phyloP scores from a whole-genome alignment of 2,797 vertebrate genomes.

The Amazona ochrocephala region DNA sequence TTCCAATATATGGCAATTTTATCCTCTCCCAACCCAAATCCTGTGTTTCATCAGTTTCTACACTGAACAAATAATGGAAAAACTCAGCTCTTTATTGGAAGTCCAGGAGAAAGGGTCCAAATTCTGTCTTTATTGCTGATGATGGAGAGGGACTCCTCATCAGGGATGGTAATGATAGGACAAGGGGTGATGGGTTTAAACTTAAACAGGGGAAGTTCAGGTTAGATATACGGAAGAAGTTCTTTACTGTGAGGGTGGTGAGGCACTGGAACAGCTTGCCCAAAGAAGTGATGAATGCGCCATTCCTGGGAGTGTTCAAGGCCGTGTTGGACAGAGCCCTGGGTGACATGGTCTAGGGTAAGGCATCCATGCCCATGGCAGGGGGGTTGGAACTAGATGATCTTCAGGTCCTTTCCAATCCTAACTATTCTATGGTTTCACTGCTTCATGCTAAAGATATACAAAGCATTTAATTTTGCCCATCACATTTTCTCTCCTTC shows the following conservation, averaged over 20 bases:
- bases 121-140: background rate
- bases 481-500: background rate
- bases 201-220: background rate
- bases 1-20: background rate
- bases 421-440: background rate
- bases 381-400: background rate
- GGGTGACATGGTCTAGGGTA: background rate
- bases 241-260: background rate
- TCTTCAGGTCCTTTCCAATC: background rate
- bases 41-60: background rate
- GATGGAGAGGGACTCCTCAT: background rate
- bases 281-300: background rate
- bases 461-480: background rate
- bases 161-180: background rate
- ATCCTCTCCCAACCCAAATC: background rate
- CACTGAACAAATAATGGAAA: background rate
- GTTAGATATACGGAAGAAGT: background rate
- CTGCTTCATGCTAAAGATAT: background rate
- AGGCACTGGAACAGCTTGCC: background rate
- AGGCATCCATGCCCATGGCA: background rate
- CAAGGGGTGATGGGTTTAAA: background rate
- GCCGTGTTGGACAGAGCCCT: background rate
- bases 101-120: background rate
- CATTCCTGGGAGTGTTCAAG: background rate
- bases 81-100: background rate